Conservation (phyloP, 2,113 vertebrate genomes). For the Fukomys damarensis region DNA sequence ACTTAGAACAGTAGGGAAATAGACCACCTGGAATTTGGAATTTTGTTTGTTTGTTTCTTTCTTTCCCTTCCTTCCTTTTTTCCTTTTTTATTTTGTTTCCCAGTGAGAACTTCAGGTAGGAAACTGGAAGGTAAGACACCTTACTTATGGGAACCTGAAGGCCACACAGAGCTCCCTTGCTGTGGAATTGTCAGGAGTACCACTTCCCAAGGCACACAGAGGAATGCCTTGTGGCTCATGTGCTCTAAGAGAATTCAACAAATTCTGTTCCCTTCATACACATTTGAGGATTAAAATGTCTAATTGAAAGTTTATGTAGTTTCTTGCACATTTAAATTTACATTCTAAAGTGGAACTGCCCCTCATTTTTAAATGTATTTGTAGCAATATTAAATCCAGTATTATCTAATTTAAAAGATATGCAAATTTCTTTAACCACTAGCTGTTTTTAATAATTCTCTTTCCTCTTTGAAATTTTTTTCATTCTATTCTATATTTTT, state of each 20-base stretch:
- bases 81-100: too few species aligned
- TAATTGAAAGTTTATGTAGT: neutral
- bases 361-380: neutral
- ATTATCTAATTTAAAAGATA: neutral
- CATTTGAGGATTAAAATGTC: constrained; percentile 15
- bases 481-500: neutral
- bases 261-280: neutral
- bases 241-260: neutral
- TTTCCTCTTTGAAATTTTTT: neutral
- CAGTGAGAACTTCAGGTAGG: neutral
- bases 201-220: neutral
- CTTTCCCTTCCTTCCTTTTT: too few species aligned
- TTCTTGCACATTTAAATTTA: neutral
- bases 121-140: neutral
- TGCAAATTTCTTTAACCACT: neutral
- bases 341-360: neutral
- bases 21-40: neutral
- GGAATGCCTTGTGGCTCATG: neutral
- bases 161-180: neutral
- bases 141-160: neutral
- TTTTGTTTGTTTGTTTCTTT: neutral
- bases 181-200: neutral
- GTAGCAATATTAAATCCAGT: neutral
- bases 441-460: neutral
- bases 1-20: neutral